Conservation (phyloP, 1,140 invertebrate genomes). For the Pogonomyrmex californicus region DNA sequence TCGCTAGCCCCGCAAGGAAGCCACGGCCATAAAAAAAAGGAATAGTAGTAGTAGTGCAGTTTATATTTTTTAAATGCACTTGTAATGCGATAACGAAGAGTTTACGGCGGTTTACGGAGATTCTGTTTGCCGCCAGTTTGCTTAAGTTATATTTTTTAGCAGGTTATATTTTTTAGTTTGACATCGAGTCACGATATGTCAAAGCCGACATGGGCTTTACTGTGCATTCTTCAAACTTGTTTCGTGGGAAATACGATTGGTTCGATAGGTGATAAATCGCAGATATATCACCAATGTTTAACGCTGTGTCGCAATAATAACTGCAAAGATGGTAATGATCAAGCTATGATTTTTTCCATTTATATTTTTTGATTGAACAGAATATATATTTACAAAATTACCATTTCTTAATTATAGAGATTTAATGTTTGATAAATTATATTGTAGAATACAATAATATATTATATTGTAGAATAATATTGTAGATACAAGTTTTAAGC, state of each 20-base stretch:
- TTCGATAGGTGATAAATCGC: constrained; percentile 83
- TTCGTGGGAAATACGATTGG: constrained; percentile 64
- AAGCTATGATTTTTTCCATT: neutral
- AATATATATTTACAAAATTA: no score
- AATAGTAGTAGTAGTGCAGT: no score
- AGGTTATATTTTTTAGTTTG: neutral
- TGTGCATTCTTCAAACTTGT: constrained; percentile 59
- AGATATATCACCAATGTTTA: constrained; percentile 83
- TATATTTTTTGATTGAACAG: neutral
- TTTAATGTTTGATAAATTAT: neutral
- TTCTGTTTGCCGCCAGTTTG: neutral
- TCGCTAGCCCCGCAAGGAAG: no score
- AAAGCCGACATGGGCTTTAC: constrained; percentile 21
- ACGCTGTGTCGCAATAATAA: constrained; percentile 81
- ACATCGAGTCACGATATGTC: constrained; percentile 47
- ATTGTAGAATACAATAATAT: no score
- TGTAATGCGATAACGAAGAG: no score
- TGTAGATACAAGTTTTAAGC: constrained; percentile 89
- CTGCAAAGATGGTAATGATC: constrained; percentile 82
- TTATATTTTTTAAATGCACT: no score
- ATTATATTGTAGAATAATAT: neutral
- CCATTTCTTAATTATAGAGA: neutral
- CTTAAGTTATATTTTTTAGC: neutral
- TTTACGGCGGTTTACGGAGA: neutral
- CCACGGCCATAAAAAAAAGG: no score